Evolutionary conservation across 2,888 invertebrate species (phyloP), one percentile per base, ranked within the genome.

Genomic region (Quadriops clusia): DNA sequence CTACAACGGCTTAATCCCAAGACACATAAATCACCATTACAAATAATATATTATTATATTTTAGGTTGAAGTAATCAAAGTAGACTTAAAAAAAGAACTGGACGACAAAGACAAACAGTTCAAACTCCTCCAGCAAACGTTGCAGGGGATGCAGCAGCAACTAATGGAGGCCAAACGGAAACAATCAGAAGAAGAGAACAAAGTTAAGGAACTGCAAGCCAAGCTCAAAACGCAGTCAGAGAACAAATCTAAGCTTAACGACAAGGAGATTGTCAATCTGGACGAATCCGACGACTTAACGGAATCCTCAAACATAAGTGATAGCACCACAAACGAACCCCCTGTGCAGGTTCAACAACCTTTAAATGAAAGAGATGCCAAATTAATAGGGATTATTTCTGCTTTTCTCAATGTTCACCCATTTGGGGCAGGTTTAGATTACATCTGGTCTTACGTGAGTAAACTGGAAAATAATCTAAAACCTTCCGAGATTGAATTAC

Each of bases 371-470:
- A 64, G 63, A 33, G 77, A 79, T 54, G 86, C 84, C 0, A 77
- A 76, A 54, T 66, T 86, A n/a, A 77, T 87, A 43, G 84, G 85
- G 35, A 68, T 94, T 33, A 79, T 89, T 48, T 82, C 91, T 3
- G 83, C 89, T 5, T 94, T 90, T 62, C 69, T 94, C 30, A 77
- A 87, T 61, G 84, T 94, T 20, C 93, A 94, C 62, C 94, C 93
- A 0, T 82, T 83, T 51, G 94, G 94, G 25, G 90, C 91, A 2
- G 84, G 83, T 35, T 69, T 87, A 2, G 89, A 87, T 56, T 86
- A 87, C 60, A 79, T 94, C 40, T 85, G 85, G 69, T 86, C 85
- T 5, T 94, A 91, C 61, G 73, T 94, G 12, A 82, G 84, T 49
- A 84, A 83, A 51, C 65, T 87, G 42, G 78, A 84, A 47, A 68